Base-by-base conservation (phyloP, 2,888 invertebrate species). In the Caenorhabditis sp. region DNA sequence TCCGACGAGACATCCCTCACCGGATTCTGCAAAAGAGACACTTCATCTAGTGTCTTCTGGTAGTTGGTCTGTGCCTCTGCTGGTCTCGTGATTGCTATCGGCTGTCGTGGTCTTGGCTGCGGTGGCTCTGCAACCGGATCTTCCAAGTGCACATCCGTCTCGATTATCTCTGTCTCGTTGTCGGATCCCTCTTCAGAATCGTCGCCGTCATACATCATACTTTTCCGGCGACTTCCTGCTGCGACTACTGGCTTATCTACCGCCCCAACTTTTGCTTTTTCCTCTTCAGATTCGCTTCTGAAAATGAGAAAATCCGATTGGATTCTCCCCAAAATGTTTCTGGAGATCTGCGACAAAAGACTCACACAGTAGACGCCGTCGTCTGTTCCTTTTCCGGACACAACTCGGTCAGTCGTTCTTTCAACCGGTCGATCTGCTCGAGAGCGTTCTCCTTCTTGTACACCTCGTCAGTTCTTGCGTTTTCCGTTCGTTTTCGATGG, bases 401-500 rank as follows among this genome's bases (percentile, higher is more conserved):
- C 40, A 81, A 20, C 9, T 26, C 0, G 8, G 37, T 50, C 26
- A 81, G 47, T 47, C 55, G 15, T 24, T 56, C 68, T 64, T 83
- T 80, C 35, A 85, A 55, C 20, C 65, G 58, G 2, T 81, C 65
- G 6, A 83, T 64, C 32, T 78, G 83, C 32, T 76, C 67, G 2
- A 81, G n/a, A 20, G 74, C 69, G 15, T 69, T 40, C n/a, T 58
- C 51, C 40, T 72, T 78, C 40, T 68, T 71, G 51, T 67, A 62
- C 2, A 51, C 53, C 11, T 79, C 81, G 13, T 74, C 76, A 15
- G 72, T 80, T 53, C 51, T 44, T 0, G 67, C 32, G n/a, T 70
- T 80, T 37, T 79, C 79, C 11, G 81, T 60, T 37, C 78, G 68
- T 55, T 76, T 81, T 20, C 72, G 62, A 20, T 83, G 83, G 1